Conservation (phyloP, 2,888 invertebrate genomes). For the Catonia carolina region DNA sequence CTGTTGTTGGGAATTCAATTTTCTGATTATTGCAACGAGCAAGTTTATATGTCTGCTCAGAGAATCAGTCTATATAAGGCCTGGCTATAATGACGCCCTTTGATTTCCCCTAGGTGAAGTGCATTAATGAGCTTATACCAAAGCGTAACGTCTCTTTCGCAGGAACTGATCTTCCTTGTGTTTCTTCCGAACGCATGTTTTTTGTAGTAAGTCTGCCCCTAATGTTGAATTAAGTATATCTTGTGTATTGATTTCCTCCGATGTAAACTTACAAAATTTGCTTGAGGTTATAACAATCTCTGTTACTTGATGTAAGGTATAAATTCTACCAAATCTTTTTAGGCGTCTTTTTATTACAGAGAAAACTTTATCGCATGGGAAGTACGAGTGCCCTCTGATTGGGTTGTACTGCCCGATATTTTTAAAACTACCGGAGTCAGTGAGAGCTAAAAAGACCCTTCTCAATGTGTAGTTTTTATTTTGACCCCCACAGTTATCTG, state of each 20-base stretch:
- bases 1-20: too few species aligned
- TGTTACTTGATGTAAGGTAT: constrained; percentile 21
- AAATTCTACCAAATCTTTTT: constrained; percentile 25
- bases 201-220: too few species aligned
- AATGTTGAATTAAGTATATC: constrained; percentile 25
- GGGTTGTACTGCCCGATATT: constrained; percentile 28
- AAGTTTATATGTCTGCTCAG: constrained; percentile 12
- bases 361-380: constrained; percentile 30
- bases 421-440: constrained; percentile 26
- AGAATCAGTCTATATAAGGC: constrained; percentile 16
- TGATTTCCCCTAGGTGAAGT: constrained; percentile 15
- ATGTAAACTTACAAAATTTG: constrained; percentile 22
- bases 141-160: constrained; percentile 16
- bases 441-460: constrained; percentile 23
- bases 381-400: constrained; percentile 30
- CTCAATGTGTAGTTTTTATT: constrained; percentile 32
- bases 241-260: constrained; percentile 23
- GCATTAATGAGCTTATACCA: constrained; percentile 23
- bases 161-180: constrained; percentile 10
- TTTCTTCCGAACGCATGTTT: constrained; percentile 22
- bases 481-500: constrained; percentile 35
- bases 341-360: constrained; percentile 26
- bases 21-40: too few species aligned
- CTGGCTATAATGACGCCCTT: constrained; percentile 8
- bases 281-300: constrained; percentile 18